phyloP scores from a whole-genome alignment of 2,888 invertebrate genomes.

The Leucania comma region DNA sequence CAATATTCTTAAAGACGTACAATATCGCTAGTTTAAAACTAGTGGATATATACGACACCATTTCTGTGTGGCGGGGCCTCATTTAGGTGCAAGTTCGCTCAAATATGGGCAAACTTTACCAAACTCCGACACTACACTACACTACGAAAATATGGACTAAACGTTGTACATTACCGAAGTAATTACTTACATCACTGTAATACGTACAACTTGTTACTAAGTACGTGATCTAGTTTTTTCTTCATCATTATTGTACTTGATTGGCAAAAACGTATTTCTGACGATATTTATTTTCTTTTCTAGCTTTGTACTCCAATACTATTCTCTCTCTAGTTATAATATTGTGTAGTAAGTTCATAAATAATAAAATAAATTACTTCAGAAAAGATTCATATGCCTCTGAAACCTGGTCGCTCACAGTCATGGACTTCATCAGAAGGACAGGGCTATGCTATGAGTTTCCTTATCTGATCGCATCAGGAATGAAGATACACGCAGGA shows the following conservation, averaged over 20 bases:
- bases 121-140: conserved; percentile 61
- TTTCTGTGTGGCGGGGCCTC: conserved; percentile 54
- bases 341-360: no score
- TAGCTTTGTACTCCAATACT: no score
- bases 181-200: conserved; percentile 55
- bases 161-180: conserved; percentile 61
- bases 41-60: conserved; percentile 46
- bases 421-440: no score
- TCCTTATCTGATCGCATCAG: no score
- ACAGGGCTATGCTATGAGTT: no score
- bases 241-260: background rate
- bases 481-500: no score
- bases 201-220: conserved; percentile 33
- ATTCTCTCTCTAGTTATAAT: no score
- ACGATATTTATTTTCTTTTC: no score
- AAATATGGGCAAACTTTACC: conserved; percentile 67
- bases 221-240: background rate
- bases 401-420: no score
- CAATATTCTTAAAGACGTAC: conserved; percentile 50
- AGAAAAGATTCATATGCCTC: no score
- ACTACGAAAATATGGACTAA: conserved; percentile 62
- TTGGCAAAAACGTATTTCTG: background rate
- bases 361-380: no score
- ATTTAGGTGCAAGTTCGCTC: conserved; percentile 65
- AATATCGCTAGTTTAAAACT: conserved; percentile 63